phyloP scores from a whole-genome alignment of 2,113 vertebrate genomes.

The Sinocyclocheilus anshuiensis region DNA sequence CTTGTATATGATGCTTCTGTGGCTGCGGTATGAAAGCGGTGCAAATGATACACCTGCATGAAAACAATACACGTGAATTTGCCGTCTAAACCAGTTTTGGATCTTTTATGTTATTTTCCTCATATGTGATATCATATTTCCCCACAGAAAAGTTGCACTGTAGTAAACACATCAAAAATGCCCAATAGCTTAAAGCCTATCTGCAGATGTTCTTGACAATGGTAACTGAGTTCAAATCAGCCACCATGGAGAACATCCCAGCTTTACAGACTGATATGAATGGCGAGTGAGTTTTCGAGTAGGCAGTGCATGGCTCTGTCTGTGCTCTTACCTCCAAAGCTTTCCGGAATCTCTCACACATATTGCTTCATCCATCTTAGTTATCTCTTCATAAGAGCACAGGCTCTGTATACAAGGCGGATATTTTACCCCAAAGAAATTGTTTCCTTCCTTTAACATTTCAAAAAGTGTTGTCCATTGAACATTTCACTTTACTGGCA shows the following conservation, averaged over 20 bases:
- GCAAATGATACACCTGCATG: slow-evolving; percentile 15
- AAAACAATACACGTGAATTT: slow-evolving; percentile 28
- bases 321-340: slow-evolving; percentile 54
- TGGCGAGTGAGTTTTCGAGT: slow-evolving; percentile 50
- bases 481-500: slow-evolving; percentile 49
- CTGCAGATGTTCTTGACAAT: slow-evolving; percentile 14
- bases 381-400: slow-evolving; percentile 58
- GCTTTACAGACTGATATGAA: slow-evolving; percentile 53
- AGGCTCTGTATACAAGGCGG: slow-evolving; percentile 47
- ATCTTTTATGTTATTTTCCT: slow-evolving; percentile 14
- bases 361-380: slow-evolving; percentile 62
- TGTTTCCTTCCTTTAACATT: slow-evolving; percentile 57
- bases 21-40: background rate
- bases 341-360: slow-evolving; percentile 58
- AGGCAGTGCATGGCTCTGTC: slow-evolving; percentile 46
- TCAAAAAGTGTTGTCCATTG: slow-evolving; percentile 43
- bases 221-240: slow-evolving; percentile 33
- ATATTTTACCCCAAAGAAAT: slow-evolving; percentile 52
- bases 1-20: slow-evolving; percentile 18
- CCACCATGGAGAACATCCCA: slow-evolving; percentile 47
- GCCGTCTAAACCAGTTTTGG: slow-evolving; percentile 24
- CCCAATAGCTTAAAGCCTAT: background rate
- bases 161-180: slow-evolving; percentile 26
- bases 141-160: background rate
- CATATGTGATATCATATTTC: slow-evolving; percentile 28